Evolutionary conservation across 1,140 invertebrate species (phyloP).

Genomic region (Drosophila mojavensis): DNA sequence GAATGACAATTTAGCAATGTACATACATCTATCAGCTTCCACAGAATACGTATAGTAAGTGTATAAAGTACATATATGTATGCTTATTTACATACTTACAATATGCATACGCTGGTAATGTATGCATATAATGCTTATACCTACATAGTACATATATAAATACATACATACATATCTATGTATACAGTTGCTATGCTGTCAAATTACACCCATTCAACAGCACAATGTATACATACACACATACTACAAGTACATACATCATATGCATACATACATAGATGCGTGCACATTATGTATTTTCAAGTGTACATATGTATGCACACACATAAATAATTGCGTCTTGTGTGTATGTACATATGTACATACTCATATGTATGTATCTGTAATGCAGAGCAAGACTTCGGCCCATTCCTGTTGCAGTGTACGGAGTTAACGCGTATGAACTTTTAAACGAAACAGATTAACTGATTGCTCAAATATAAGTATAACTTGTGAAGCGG

Average conservation of each 20-base stretch:
- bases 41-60: too few relatives aligned
- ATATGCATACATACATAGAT: not conserved
- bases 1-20: too few relatives aligned
- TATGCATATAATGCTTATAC: not conserved
- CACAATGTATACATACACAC: not conserved
- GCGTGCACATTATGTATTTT: not conserved
- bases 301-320: too few relatives aligned
- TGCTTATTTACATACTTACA: too few relatives aligned
- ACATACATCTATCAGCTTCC: not conserved
- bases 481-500: conserved; percentile 4
- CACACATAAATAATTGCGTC: too few relatives aligned
- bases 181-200: too few relatives aligned
- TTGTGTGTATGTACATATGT: too few relatives aligned
- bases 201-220: too few relatives aligned
- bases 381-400: too few relatives aligned
- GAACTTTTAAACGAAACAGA: conserved; percentile 5
- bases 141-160: too few relatives aligned
- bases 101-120: conserved; percentile 1
- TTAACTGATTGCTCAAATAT: not conserved
- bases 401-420: conserved; percentile 1
- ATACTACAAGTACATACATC: not conserved
- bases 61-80: too few relatives aligned
- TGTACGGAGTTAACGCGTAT: conserved; percentile 1
- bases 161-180: not conserved
- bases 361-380: not conserved